A percentile compares a stretch with the other conserved stretches of the same genome.
Conservation (phyloP, 2,888 invertebrate genomes). For the Melanotus villosus region DNA sequence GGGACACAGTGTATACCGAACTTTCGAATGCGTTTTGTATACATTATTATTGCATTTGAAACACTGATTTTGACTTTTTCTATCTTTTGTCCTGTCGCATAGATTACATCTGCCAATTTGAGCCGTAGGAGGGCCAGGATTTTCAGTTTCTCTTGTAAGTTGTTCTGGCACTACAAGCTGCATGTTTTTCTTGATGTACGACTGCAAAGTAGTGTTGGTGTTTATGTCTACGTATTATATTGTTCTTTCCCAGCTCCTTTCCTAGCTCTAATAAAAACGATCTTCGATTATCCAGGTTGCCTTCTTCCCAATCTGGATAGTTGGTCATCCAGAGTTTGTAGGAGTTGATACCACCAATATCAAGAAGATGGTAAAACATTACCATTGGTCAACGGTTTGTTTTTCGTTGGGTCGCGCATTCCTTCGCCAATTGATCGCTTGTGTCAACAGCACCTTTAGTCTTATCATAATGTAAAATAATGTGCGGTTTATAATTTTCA, state of each 20-base stretch:
- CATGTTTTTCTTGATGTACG: too few species aligned
- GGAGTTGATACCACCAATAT: slow-evolving; percentile 1
- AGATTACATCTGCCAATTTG: too few species aligned
- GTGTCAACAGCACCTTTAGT: slow-evolving; percentile 51
- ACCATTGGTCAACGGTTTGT: slow-evolving; percentile 24
- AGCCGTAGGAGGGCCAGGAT: too few species aligned
- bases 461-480: slow-evolving; percentile 49
- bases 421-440: slow-evolving; percentile 48
- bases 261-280: slow-evolving; percentile 47
- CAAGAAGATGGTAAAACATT: slow-evolving; percentile 3
- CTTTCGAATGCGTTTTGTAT: too few species aligned
- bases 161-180: too few species aligned
- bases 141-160: too few species aligned
- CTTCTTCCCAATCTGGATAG: slow-evolving; percentile 42
- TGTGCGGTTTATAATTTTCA: slow-evolving; percentile 47
- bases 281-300: slow-evolving; percentile 36
- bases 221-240: slow-evolving; percentile 36
- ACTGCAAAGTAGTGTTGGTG: too few species aligned
- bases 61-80: too few species aligned
- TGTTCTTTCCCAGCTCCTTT: slow-evolving; percentile 33
- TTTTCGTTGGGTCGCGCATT: slow-evolving; percentile 43
- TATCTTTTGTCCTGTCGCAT: too few species aligned
- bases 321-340: slow-evolving; percentile 41
- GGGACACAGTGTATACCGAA: too few species aligned
- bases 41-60: too few species aligned